Evolutionary conservation across 1,140 invertebrate genomes (phyloP).

Genomic region (Gerris buenoi): DNA sequence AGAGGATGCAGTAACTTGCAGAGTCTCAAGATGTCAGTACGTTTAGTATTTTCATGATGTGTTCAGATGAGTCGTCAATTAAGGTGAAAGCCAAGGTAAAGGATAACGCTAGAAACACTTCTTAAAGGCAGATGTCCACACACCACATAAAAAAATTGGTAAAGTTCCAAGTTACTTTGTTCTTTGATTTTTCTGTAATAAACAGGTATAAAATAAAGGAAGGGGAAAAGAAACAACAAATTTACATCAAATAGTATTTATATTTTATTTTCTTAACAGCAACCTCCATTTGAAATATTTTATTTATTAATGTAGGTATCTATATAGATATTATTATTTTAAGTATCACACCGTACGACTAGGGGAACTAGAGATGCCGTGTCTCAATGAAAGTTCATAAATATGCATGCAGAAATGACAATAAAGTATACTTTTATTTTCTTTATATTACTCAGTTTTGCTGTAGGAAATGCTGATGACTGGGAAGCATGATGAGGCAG

Average conservation of each 20-base stretch:
- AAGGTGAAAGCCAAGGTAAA: no score
- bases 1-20: no score
- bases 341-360: neutral
- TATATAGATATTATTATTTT: neutral
- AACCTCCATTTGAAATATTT: neutral
- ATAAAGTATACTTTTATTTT: neutral
- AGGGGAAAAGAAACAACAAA: no score
- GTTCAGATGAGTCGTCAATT: no score
- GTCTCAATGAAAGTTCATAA: neutral
- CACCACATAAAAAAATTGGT: no score
- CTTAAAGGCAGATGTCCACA: no score
- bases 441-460: neutral
- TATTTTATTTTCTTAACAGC: neutral
- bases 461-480: neutral
- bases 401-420: neutral
- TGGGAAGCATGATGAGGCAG: neutral
- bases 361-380: neutral
- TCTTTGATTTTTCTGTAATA: no score
- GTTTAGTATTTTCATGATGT: no score
- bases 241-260: neutral
- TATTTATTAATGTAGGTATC: neutral
- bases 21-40: no score
- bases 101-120: no score
- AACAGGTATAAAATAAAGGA: no score
- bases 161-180: no score